Evolutionary conservation across 2,888 invertebrate species (phyloP).

Genomic region (Listrodromus nycthemerus): DNA sequence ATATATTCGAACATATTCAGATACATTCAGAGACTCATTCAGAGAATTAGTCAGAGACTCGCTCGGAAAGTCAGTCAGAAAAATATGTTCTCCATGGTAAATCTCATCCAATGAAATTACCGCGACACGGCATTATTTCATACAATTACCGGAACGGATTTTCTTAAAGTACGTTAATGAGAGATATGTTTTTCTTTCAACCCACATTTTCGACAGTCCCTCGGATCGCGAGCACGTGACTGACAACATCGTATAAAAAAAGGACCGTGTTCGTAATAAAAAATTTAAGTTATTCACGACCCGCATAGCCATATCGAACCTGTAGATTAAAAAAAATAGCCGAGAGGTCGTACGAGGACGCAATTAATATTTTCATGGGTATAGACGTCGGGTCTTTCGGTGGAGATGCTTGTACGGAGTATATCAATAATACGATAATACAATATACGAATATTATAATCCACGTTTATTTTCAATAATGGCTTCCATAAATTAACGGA

Average conservation of each 20-base stretch:
- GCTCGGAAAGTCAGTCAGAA: too few relatives aligned
- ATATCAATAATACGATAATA: constrained; percentile 43
- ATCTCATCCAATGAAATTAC: too few relatives aligned
- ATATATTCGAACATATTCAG: too few relatives aligned
- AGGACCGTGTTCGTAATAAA: constrained; percentile 42
- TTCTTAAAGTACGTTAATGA: background rate
- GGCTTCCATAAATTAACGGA: constrained; percentile 21
- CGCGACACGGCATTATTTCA: too few relatives aligned
- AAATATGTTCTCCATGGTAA: too few relatives aligned
- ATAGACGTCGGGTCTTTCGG: constrained; percentile 48
- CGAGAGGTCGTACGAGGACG: constrained; percentile 45
- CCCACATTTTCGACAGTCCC: background rate
- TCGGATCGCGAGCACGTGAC: background rate
- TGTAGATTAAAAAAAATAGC: constrained; percentile 54
- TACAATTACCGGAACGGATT: background rate
- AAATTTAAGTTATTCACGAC: constrained; percentile 51
- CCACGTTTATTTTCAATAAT: constrained; percentile 26
- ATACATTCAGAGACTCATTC: too few relatives aligned
- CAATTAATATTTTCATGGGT: constrained; percentile 64
- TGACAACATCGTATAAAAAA: constrained; percentile 17
- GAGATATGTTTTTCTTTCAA: background rate
- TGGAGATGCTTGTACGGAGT: constrained; percentile 21
- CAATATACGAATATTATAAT: constrained; percentile 31
- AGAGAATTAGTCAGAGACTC: too few relatives aligned
- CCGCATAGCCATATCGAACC: constrained; percentile 58